Evolutionary conservation across 2,888 invertebrate species (phyloP), one percentile per base, ranked within the genome.

Genomic region (Halictus ligatus): DNA sequence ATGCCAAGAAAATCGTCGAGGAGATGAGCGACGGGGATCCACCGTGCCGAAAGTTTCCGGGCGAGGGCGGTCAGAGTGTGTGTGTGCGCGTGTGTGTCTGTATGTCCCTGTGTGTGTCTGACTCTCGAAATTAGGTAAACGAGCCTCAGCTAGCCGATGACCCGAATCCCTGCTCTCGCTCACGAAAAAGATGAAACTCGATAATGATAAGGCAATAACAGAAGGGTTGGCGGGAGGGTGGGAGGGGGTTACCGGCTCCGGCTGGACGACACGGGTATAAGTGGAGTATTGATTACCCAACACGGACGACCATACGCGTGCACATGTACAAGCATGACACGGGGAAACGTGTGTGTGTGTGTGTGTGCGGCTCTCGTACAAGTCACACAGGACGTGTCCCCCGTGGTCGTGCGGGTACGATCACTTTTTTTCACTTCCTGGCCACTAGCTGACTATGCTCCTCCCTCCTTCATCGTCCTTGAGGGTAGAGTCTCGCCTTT

Each of bases 281-380:
- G 90, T 91, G 81, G 89, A 92, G 90, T 93, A 93, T 93, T 92
- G 93, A 93, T 93, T 91, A 89, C 81, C 78, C 76, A 85, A 86
- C 81, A 83, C 84, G 78, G 72, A 48, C 64, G 77, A 76, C 78
- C 25, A 58, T 54, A 79, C 71, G 60, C 73, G 60, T 80, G 73
- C 78, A 79, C 78, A 74, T 67, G 80, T 76, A 80, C 73, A 67
- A 35, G 74, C 29, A 10, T n/a, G n/a, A 29, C 8, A 64, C 18
- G 18, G 80, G 75, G 79, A 69, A 60, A 35, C 76, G 69, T 69
- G 35, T 40, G 40, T n/a, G n/a, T n/a, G 69, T 69, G 35, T 40
- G 40, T n/a, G 69, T 69, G 35, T 40, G 40, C 12, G 35, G 35
- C 40, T 43, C 76, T 15, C 15, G 67, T 72, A 64, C 86, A 76